phyloP scores from a whole-genome alignment of 2,113 vertebrate species.

The Periophthalmus modestus region DNA sequence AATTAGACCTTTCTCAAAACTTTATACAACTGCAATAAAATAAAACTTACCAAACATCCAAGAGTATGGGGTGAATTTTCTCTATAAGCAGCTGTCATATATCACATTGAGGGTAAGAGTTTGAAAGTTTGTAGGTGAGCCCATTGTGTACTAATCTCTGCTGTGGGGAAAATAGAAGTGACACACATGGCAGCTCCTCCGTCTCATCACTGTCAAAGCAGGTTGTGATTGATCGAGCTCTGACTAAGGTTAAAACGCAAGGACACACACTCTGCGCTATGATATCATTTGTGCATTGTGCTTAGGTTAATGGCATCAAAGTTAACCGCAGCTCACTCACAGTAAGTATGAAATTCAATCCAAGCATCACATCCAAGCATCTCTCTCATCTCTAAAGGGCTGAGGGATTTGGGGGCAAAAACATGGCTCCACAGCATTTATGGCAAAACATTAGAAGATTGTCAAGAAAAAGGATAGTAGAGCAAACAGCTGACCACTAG shows the following conservation, averaged over 20 bases:
- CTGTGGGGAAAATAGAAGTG: constrained; percentile 34
- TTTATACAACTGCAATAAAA: background rate
- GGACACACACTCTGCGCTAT: constrained; percentile 10
- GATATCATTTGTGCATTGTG: background rate
- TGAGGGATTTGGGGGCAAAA: constrained; percentile 58
- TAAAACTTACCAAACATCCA: background rate
- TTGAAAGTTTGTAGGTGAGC: constrained; percentile 19
- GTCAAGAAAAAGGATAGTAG: constrained; percentile 3
- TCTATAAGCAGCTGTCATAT: background rate
- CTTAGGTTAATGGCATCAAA: constrained; percentile 6
- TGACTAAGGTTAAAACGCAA: constrained; percentile 38
- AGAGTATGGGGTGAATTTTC: background rate
- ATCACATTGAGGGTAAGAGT: background rate
- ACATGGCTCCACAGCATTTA: constrained; percentile 55
- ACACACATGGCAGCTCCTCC: constrained; percentile 33
- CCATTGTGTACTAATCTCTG: background rate
- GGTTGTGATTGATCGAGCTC: constrained; percentile 32
- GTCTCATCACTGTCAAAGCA: constrained; percentile 16
- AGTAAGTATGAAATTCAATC: constrained; percentile 19
- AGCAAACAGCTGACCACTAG: background rate
- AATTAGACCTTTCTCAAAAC: no score
- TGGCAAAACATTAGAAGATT: constrained; percentile 54
- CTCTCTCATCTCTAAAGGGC: constrained; percentile 39
- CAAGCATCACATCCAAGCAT: constrained; percentile 24
- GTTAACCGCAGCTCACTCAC: constrained; percentile 7